Conservation (phyloP, 2,888 invertebrate species). For the Dorcus hopei region DNA sequence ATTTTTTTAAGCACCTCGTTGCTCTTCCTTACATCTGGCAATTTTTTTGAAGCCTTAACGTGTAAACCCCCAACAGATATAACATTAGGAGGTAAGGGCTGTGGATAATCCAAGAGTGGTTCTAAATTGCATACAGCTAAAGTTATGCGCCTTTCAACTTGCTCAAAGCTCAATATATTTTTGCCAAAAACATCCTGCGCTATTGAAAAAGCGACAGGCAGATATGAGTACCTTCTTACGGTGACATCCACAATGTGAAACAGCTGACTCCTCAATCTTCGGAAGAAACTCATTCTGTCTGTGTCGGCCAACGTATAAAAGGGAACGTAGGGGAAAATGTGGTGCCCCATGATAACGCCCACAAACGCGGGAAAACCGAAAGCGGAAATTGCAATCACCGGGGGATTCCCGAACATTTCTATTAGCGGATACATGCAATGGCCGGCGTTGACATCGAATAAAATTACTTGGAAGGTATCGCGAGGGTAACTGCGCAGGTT, state of each 20-base stretch:
- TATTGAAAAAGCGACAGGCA: constrained; percentile 20
- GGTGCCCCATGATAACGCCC: constrained; percentile 19
- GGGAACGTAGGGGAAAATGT: constrained; percentile 32
- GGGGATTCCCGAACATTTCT: constrained; percentile 26
- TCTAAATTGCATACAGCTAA: constrained; percentile 38
- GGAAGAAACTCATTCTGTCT: constrained; percentile 28
- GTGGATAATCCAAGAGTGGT: constrained; percentile 35
- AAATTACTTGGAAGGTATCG: constrained; percentile 27
- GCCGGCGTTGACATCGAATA: constrained; percentile 24
- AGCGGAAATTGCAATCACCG: constrained; percentile 24
- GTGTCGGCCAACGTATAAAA: constrained; percentile 23
- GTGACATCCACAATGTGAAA: constrained; percentile 12
- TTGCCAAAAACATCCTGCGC: constrained; percentile 31
- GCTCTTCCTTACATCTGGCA: constrained; percentile 33
- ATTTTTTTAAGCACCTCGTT: background rate
- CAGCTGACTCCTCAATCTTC: constrained; percentile 29
- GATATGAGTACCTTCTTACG: constrained; percentile 16
- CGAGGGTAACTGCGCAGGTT: constrained; percentile 24
- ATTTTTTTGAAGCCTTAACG: constrained; percentile 27
- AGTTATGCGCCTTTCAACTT: constrained; percentile 32
- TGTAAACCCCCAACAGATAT: constrained; percentile 45
- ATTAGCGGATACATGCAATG: constrained; percentile 27
- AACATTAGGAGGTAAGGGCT: constrained; percentile 40
- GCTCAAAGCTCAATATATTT: constrained; percentile 26
- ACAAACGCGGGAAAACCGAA: constrained; percentile 20